Evolutionary conservation across 2,797 vertebrate genomes (phyloP).

Genomic region (Sebastes steindachneri): DNA sequence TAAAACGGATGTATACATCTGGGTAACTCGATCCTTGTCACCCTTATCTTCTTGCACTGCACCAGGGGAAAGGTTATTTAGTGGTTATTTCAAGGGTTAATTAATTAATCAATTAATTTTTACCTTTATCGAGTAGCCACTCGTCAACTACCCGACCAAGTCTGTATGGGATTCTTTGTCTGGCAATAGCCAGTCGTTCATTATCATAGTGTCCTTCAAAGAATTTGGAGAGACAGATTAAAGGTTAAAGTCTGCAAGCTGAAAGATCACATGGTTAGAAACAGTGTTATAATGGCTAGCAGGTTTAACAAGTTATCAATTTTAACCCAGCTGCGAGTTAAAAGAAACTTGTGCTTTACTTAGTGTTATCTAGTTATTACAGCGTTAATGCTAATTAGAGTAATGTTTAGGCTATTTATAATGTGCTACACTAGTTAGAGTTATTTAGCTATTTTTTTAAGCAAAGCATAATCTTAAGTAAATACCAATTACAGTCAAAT

Average conservation of each 20-base stretch:
- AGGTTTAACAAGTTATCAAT: slow-evolving; percentile 85
- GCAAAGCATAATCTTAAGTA: slow-evolving; percentile 57
- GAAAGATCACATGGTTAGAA: slow-evolving; percentile 88
- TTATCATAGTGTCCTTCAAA: slow-evolving; percentile 99
- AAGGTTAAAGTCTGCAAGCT: slow-evolving; percentile 91
- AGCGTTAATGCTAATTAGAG: slow-evolving; percentile 81
- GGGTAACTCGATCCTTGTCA: slow-evolving; percentile 58
- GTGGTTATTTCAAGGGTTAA: slow-evolving; percentile 84
- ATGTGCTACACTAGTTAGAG: slow-evolving; percentile 82
- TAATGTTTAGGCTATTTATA: slow-evolving; percentile 86
- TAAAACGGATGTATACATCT: slow-evolving; percentile 28
- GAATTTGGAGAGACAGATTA: slow-evolving; percentile 98
- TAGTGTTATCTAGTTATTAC: slow-evolving; percentile 80
- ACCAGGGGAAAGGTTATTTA: slow-evolving; percentile 86
- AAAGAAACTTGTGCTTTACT: slow-evolving; percentile 80
- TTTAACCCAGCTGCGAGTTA: slow-evolving; percentile 82
- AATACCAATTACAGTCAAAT: slow-evolving; percentile 55
- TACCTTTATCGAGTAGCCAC: slow-evolving; percentile 99
- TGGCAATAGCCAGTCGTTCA: slow-evolving; percentile 99
- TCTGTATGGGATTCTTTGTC: slow-evolving; percentile 99
- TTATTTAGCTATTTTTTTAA: slow-evolving; percentile 74
- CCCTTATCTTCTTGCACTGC: slow-evolving; percentile 83
- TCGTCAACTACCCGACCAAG: slow-evolving; percentile 99
- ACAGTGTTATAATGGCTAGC: slow-evolving; percentile 81
- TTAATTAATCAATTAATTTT: slow-evolving; percentile 89